phyloP scores from a whole-genome alignment of 1,140 invertebrate genomes.

The Pseudomyrmex gracilis region DNA sequence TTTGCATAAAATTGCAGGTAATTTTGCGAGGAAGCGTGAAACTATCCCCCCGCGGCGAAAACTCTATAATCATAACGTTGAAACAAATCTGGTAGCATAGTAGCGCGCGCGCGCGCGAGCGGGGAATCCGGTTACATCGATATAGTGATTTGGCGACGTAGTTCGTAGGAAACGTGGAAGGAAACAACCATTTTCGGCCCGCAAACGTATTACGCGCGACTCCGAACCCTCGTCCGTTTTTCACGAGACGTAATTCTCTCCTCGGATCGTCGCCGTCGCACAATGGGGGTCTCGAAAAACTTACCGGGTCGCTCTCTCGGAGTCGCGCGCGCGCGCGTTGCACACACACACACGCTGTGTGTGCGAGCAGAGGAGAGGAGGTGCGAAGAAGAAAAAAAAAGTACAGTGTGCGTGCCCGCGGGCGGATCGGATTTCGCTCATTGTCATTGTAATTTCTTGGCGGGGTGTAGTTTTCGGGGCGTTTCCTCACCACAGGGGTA shows the following conservation, averaged over 20 bases:
- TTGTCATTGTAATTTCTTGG: constrained; percentile 85
- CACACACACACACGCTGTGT: constrained; percentile 38
- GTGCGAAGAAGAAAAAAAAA: constrained; percentile 60
- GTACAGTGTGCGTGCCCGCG: constrained; percentile 80
- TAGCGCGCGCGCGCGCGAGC: background rate
- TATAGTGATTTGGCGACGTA: constrained; percentile 8
- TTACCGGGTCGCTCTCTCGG: constrained; percentile 71
- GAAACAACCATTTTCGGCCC: constrained; percentile 35
- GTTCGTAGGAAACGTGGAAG: constrained; percentile 23
- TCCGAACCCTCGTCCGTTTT: constrained; percentile 28
- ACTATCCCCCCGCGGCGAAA: background rate
- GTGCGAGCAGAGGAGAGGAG: constrained; percentile 50
- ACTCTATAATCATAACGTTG: background rate
- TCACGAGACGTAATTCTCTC: constrained; percentile 48
- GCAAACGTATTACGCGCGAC: constrained; percentile 46
- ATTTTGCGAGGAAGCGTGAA: background rate
- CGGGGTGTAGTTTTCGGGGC: constrained; percentile 84
- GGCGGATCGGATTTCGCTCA: constrained; percentile 84
- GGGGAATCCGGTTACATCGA: constrained; percentile 23
- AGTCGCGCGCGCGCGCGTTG: constrained; percentile 68
- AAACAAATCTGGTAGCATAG: background rate
- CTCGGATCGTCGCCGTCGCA: constrained; percentile 59
- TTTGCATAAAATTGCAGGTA: background rate
- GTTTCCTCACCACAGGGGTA: constrained; percentile 83
- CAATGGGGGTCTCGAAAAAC: constrained; percentile 69